Evolutionary conservation across 2,797 vertebrate species (phyloP).

Genomic region (Coluber constrictor): DNA sequence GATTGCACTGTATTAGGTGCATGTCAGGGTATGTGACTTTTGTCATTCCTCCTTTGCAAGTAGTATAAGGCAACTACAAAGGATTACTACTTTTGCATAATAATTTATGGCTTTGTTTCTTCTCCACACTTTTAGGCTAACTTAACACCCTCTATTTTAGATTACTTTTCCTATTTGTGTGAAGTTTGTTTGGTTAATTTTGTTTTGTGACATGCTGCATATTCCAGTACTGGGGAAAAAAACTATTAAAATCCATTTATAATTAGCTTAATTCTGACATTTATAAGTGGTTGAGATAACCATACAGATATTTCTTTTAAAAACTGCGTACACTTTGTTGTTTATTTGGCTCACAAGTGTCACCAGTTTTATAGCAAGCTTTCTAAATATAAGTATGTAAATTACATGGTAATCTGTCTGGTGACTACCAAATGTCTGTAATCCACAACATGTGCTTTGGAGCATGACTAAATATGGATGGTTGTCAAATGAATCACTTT

Average conservation of each 20-base stretch:
- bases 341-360: background rate
- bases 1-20: background rate
- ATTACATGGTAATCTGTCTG: constrained; percentile 3
- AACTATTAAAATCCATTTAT: background rate
- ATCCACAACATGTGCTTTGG: background rate
- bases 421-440: background rate
- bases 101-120: background rate
- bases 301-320: background rate
- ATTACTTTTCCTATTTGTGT: background rate
- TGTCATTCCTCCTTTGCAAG: background rate
- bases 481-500: constrained; percentile 1
- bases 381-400: background rate
- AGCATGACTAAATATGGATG: background rate
- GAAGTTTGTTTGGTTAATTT: background rate
- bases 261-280: background rate
- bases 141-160: background rate
- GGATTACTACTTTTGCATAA: background rate
- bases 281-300: background rate
- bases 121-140: background rate
- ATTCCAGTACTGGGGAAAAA: background rate
- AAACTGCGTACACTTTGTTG: background rate
- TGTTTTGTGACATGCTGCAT: background rate
- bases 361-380: background rate
- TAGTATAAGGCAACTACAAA: background rate
- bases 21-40: background rate